A percentile compares a stretch with the other conserved stretches of the same genome.
These are phyloP conservation scores for Forficula auricularia DNA, from an alignment of 1,140 invertebrate species.

Conservation along the genomic window DNA sequence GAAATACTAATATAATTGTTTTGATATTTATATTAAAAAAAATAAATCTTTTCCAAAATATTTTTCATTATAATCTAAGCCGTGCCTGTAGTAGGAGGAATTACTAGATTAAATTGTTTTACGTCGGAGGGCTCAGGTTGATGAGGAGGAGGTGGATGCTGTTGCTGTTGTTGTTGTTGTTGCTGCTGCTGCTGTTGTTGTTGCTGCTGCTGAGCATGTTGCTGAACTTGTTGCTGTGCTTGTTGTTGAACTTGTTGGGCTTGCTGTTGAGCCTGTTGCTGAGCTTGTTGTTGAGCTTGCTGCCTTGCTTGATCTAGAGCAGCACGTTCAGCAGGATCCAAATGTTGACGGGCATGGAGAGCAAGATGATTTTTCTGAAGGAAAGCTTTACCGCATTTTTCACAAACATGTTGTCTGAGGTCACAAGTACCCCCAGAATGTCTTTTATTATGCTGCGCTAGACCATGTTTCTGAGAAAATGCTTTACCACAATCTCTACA, in stretches of 20 bases:
- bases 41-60: too few species aligned
- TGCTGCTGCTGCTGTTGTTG: slow-evolving; percentile 13
- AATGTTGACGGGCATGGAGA: slow-evolving; percentile 62
- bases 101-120: too few species aligned
- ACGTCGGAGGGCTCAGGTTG: slow-evolving; percentile 10
- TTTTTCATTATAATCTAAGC: too few species aligned
- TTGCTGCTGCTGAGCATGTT: slow-evolving; percentile 11
- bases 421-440: slow-evolving; percentile 65
- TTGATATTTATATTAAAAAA: too few species aligned
- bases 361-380: slow-evolving; percentile 68
- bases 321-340: slow-evolving; percentile 32
- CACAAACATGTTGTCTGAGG: slow-evolving; percentile 58
- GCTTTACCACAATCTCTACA: slow-evolving; percentile 68
- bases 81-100: too few species aligned
- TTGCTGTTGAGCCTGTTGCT: slow-evolving; percentile 6
- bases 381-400: slow-evolving; percentile 71
- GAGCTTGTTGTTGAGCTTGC: slow-evolving; percentile 15
- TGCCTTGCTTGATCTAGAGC: slow-evolving; percentile 20
- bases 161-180: slow-evolving; percentile 21
- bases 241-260: slow-evolving; percentile 16
- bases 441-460: slow-evolving; percentile 53
- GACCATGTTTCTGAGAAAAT: slow-evolving; percentile 63
- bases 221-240: slow-evolving; percentile 5
- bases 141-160: slow-evolving; percentile 25
- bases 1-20: too few species aligned